Conservation (phyloP, 2,888 invertebrate species). For the Drosophila lutescens region DNA sequence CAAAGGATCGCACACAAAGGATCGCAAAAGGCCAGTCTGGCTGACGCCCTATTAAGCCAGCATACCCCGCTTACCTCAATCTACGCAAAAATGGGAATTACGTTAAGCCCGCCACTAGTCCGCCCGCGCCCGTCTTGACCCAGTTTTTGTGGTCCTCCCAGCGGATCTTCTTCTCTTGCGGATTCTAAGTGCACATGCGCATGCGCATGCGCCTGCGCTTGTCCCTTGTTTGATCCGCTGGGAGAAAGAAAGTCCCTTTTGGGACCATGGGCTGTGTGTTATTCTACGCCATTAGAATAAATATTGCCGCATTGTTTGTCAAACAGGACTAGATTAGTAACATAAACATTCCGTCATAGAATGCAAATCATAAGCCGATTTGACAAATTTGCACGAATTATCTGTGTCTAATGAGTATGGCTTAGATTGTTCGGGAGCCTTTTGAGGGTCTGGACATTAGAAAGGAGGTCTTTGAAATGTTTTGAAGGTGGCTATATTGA, state of each 20-base stretch:
- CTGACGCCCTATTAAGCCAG: constrained; percentile 65
- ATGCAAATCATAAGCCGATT: constrained; percentile 81
- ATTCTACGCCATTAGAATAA: constrained; percentile 78
- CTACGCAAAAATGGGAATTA: constrained; percentile 62
- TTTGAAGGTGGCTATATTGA: no score
- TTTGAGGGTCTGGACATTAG: constrained; percentile 3
- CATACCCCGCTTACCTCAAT: constrained; percentile 57
- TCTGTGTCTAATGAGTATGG: constrained; percentile 67
- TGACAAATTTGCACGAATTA: constrained; percentile 78
- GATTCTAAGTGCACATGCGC: constrained; percentile 21
- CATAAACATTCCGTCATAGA: constrained; percentile 77
- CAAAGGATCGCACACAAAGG: constrained; percentile 8
- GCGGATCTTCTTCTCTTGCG: neutral
- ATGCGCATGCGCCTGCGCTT: constrained; percentile 41
- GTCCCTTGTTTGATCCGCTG: constrained; percentile 21
- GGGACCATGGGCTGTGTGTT: constrained; percentile 63
- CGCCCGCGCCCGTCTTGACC: constrained; percentile 46
- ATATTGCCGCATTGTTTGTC: constrained; percentile 83
- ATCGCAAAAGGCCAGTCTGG: constrained; percentile 54
- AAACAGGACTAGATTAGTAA: constrained; percentile 82
- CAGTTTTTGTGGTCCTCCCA: constrained; percentile 18
- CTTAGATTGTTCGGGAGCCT: constrained; percentile 36
- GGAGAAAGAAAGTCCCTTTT: constrained; percentile 7
- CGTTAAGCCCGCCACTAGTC: constrained; percentile 56
- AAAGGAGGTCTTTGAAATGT: no score